A percentile compares a stretch with the other conserved stretches of the same genome.
Conservation (phyloP, 2,797 vertebrate species). For the Fundulus diaphanus region DNA sequence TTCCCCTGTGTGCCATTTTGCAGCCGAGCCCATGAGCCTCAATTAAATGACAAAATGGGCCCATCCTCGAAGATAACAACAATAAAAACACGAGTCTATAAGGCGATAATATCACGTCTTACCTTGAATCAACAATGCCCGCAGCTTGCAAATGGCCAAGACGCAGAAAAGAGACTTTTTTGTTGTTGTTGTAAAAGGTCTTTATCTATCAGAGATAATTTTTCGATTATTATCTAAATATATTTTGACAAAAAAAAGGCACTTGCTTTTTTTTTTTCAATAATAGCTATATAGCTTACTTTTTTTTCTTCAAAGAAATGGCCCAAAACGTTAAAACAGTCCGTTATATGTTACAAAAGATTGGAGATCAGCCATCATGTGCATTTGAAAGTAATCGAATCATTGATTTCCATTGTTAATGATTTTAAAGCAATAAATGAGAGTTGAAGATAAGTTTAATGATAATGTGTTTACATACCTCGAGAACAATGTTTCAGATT, state of each 20-base stretch:
- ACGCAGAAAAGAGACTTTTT: conserved; percentile 16
- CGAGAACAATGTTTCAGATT: too few species aligned
- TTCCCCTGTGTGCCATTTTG: conserved; percentile 80
- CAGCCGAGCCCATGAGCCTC: conserved; percentile 82
- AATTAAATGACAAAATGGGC: conserved; percentile 86
- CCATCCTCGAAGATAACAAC: conserved; percentile 84
- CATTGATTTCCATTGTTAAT: too few species aligned
- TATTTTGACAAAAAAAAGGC: conserved; percentile 2
- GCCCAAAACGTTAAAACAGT: not conserved
- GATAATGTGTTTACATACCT: too few species aligned
- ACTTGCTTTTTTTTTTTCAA: not conserved
- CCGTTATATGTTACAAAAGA: not conserved
- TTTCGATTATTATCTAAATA: conserved; percentile 7
- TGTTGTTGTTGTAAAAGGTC: conserved; percentile 15
- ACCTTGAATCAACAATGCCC: conserved; percentile 77
- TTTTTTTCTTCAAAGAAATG: not conserved
- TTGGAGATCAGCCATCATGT: not conserved
- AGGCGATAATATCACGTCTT: conserved; percentile 77
- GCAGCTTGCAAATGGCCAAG: conserved; percentile 73
- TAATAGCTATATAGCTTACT: not conserved
- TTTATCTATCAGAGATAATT: conserved; percentile 23
- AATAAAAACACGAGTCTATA: conserved; percentile 80
- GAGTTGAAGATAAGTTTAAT: too few species aligned
- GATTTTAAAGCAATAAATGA: too few species aligned
- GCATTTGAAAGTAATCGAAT: too few species aligned